Evolutionary conservation across 2,888 invertebrate species (phyloP), one percentile per base, ranked within the genome.

Genomic region (Pinctada fucata): DNA sequence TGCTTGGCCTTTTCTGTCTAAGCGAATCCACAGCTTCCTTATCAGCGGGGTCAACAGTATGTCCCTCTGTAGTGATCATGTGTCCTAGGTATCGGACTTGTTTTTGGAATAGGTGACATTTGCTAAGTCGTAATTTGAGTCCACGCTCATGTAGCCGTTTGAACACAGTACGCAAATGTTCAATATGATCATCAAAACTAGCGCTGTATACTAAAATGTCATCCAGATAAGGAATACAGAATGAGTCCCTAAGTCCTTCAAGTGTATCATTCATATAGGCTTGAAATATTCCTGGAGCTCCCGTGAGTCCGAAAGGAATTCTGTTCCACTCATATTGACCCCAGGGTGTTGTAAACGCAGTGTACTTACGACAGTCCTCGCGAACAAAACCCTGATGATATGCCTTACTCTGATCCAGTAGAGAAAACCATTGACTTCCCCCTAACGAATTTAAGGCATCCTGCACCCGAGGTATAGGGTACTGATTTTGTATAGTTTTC

Each of bases 291-390:
- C 76, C 79, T 16, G 48, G 49, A 3, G 81, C 82, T 51, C 84
- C 79, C 3, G 82, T 74, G 0, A 84, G 70, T 3, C 82, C 81
- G 76, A 82, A 84, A 16, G 83, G 82, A 45, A 84, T 84, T 51
- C 82, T 10, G 6, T 58, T 8, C 82, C 82, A 83, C 67, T 81
- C 83, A 78, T 76, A 72, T 10, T n/a, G 31, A 5, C 72, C 3
- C 83, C 82, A 82, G 8, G 82, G 81, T 52, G 83, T 82, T 3
- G 76, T 68, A 66, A 83, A 84, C n/a, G 83, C 82, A n/a, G 84
- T 83, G 3, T 49, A 72, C 3, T 48, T 75, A 49, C 70, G 52
- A 58, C 77, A 80, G 10, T 78, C 79, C 49, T 79, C 77, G 3
- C 76, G 70, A 6, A 84, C 70, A 45, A 83, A 80, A 3, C 83